Base-by-base conservation (phyloP, 2,888 invertebrate species). In the Nipponacmea schrenckii region DNA sequence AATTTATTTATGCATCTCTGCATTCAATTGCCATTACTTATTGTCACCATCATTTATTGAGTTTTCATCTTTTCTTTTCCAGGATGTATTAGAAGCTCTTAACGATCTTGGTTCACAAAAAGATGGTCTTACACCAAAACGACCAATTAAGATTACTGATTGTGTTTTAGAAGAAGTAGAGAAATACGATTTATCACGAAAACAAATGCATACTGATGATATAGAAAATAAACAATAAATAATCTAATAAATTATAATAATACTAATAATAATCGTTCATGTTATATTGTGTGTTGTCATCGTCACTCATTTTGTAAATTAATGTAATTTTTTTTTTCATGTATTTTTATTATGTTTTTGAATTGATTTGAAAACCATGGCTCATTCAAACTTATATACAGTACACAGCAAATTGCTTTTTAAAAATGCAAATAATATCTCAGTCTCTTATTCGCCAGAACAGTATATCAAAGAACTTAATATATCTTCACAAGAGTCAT, bases 71-170 rank as follows among this genome's bases (percentile, higher is more conserved):
- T 12, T 14, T 56, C 48, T 7, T 48, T 39, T 67, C 2, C 70
- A 78, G 78, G 71, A 76, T 69, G 65, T 76, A 24, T 20, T 78
- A 1, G 62, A 64, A 12, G 74, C 72, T 20, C 62, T 78, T 45
- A 78, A 78, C 68, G 56, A 69, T 31, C 74, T 78, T 74, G 78
- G 78, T 1, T 31, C 75, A 69, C 5, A 77, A 76, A 65, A 83
- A 79, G 20, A 68, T 20, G 24, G 20, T 15, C 84, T 85, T n/a
- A 70, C 79, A 17, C 88, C 89, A n/a, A 85, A 80, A 75, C 82
- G 83, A 71, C 75, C 76, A 7, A 79, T 88, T 66, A 79, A 78
- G 50, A 84, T 89, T 62, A 74, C 81, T 5, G 86, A 87, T 69
- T 84, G 87, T 74, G 82, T 83, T 5, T 73, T 85, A 0, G 79